Base-by-base conservation (phyloP, 2,888 invertebrate genomes). In the Phorcus lineatus region DNA sequence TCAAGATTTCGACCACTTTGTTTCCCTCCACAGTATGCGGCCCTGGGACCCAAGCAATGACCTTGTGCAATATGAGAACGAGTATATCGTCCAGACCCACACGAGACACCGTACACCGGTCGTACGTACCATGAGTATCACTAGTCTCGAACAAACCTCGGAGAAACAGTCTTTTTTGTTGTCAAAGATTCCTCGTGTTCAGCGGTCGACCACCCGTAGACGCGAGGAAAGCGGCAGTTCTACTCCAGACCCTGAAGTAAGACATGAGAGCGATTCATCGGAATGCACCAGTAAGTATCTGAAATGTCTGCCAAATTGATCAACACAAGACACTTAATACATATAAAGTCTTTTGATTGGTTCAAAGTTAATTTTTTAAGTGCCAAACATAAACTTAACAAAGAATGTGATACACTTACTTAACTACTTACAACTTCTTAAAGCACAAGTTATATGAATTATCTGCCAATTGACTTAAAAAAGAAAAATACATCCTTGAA, bases 11-110 rank as follows among this genome's bases (percentile, higher is more conserved):
- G n/a, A n/a, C n/a, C n/a, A n/a, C n/a, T n/a, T n/a, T n/a, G n/a
- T n/a, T n/a, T 82, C 31, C 62, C 79, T 28, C 86, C 87, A 4
- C 86, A 94, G 94, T 84, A 94, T 96, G 80, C 94, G 98, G 62
- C 97, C 98, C 0, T 98, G 98, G 98, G 97, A 97, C 94, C 95
- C 95, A 0, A 94, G 96, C 79, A 97, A 97, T 85, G 98, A 98
- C 92, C 93, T 97, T 31, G 94, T 96, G 84, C 98, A 98, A 91
- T 98, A 96, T 92, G 98, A 98, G 92, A 95, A 95, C 7, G 95
- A 96, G 78, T 98, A 96, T 92, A 94, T 96, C 76, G 96, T 98
- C 55, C 94, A 95, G 80, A 97, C 97, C 0, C 95, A 96, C 92
- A 96, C 96, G 9, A 94, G 95, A 80, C 96, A 96, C 92, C 95